These are phyloP conservation scores for Pomacea maculata DNA, from an alignment of 1,140 invertebrate genomes.

Conservation along the genomic window DNA sequence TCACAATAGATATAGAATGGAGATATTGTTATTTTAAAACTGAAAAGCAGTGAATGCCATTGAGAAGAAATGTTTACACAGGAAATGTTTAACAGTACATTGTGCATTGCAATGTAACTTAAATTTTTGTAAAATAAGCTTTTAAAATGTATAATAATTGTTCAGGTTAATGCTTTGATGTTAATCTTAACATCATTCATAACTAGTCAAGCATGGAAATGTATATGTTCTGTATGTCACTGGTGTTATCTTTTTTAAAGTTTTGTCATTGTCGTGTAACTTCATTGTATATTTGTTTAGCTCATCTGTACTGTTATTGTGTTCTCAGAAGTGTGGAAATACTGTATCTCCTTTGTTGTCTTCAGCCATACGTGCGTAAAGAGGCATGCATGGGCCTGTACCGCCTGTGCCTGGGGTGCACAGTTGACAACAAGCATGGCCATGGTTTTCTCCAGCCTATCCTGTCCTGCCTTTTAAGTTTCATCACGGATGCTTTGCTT, in stretches of 20 bases:
- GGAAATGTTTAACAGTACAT: too few species aligned
- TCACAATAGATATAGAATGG: too few species aligned
- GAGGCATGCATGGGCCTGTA: conserved; percentile 91
- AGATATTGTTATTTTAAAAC: too few species aligned
- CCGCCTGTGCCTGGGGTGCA: conserved; percentile 79
- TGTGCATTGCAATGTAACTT: too few species aligned
- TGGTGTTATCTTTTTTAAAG: not conserved
- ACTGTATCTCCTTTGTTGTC: conserved; percentile 2
- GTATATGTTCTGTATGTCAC: not conserved
- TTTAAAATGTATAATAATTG: too few species aligned
- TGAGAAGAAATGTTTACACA: too few species aligned
- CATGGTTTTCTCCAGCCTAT: conserved; percentile 77
- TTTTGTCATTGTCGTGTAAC: not conserved
- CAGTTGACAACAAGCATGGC: conserved; percentile 70
- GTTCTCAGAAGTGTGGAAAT: not conserved
- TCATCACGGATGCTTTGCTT: conserved; percentile 82
- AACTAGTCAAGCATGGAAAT: too few species aligned
- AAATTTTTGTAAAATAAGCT: too few species aligned
- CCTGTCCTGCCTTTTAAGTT: conserved; percentile 80
- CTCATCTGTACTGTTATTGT: not conserved
- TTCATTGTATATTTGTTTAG: not conserved
- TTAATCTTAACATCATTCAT: too few species aligned
- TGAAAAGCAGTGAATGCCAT: too few species aligned
- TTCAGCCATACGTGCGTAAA: conserved; percentile 78
- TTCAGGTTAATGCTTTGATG: too few species aligned